Evolutionary conservation across 1,140 invertebrate genomes (phyloP).

Genomic region (Stegodyphus dumicola): DNA sequence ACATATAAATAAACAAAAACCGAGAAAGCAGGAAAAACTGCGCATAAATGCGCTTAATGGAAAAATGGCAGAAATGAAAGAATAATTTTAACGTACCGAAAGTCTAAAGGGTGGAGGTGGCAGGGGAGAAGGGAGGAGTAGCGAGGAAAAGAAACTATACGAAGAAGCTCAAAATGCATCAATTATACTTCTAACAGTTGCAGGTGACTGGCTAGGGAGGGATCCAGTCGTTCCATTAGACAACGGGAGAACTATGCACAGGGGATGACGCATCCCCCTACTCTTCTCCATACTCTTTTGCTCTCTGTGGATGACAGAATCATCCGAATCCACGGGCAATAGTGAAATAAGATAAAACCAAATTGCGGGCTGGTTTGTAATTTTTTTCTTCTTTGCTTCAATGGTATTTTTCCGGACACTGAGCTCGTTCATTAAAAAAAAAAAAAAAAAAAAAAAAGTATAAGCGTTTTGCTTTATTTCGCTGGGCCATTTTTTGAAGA

Average conservation of each 20-base stretch:
- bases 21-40: slow-evolving; percentile 16
- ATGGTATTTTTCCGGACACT: slow-evolving; percentile 40
- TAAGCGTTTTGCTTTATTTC: too few species aligned
- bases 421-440: slow-evolving; percentile 11
- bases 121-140: neutral
- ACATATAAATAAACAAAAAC: slow-evolving; percentile 60
- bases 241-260: slow-evolving; percentile 24
- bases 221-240: slow-evolving; percentile 50
- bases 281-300: slow-evolving; percentile 29
- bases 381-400: slow-evolving; percentile 30
- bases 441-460: neutral
- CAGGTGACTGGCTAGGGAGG: slow-evolving; percentile 52
- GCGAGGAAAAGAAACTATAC: slow-evolving; percentile 25
- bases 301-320: slow-evolving; percentile 46
- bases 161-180: slow-evolving; percentile 55
- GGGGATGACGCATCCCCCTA: neutral
- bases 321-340: slow-evolving; percentile 47
- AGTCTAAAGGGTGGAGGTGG: slow-evolving; percentile 43
- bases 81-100: slow-evolving; percentile 58
- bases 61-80: slow-evolving; percentile 43
- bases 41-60: slow-evolving; percentile 56
- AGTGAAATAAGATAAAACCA: slow-evolving; percentile 58
- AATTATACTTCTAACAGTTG: slow-evolving; percentile 60
- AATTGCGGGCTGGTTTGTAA: slow-evolving; percentile 44
- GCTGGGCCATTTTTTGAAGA: too few species aligned